These are phyloP conservation scores for Forbesichthys papilliferus DNA, from an alignment of 2,113 vertebrate genomes.

Conservation along the genomic window DNA sequence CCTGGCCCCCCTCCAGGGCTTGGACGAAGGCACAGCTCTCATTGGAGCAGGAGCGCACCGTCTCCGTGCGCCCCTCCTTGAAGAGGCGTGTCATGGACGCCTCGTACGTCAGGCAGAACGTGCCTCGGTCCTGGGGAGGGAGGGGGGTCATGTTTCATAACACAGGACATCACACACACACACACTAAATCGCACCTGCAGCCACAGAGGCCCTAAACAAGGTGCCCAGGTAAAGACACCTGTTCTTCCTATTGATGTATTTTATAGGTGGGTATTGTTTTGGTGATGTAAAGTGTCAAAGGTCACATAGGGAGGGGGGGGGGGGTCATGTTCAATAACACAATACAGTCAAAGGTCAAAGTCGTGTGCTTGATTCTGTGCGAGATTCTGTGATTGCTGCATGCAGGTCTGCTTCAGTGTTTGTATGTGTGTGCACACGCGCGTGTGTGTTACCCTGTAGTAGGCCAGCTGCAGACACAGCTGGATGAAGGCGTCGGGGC, in stretches of 20 bases:
- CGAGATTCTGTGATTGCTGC: too few species aligned
- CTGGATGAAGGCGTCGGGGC: conserved; percentile 92
- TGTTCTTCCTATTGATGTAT: too few species aligned
- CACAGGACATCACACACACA: conserved; percentile 12
- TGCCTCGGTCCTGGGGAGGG: conserved; percentile 74
- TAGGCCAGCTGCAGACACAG: conserved; percentile 91
- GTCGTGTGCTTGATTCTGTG: too few species aligned
- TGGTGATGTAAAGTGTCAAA: too few species aligned
- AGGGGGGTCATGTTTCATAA: not conserved
- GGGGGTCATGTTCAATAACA: not conserved
- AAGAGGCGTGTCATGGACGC: conserved; percentile 88
- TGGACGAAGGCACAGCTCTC: conserved; percentile 81
- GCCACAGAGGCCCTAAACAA: conserved; percentile 33
- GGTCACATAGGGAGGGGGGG: not conserved
- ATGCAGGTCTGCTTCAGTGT: too few species aligned
- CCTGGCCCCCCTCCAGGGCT: conserved; percentile 77
- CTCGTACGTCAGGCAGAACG: conserved; percentile 86
- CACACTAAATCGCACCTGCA: conserved; percentile 54
- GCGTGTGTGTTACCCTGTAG: conserved; percentile 79
- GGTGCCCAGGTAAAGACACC: too few species aligned
- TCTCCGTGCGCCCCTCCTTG: conserved; percentile 87
- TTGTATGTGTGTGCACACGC: too few species aligned
- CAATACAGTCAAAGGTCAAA: too few species aligned
- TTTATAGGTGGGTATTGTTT: too few species aligned
- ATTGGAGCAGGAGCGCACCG: conserved; percentile 81